These are phyloP conservation scores for Eilema depressum DNA, from an alignment of 2,888 invertebrate genomes.

Conservation along the genomic window DNA sequence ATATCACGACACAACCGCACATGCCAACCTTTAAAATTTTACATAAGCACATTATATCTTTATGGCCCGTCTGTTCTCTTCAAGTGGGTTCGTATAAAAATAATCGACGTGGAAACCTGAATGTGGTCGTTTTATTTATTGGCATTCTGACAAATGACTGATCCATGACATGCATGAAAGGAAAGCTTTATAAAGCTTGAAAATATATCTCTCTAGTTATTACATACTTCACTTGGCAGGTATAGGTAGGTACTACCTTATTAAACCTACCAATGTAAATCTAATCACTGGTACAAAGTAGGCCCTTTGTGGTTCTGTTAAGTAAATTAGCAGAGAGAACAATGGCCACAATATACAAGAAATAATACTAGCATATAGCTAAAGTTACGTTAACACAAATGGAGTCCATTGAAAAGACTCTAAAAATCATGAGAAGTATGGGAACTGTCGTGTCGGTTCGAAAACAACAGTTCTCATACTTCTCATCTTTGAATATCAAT, in stretches of 20 bases:
- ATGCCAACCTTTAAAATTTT: constrained; percentile 1
- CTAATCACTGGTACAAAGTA: background rate
- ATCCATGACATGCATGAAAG: constrained; percentile 6
- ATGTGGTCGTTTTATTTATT: constrained; percentile 32
- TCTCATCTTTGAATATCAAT: too few species aligned
- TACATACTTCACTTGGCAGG: too few species aligned
- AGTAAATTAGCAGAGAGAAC: constrained; percentile 2
- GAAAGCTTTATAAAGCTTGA: too few species aligned
- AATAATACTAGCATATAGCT: constrained; percentile 4
- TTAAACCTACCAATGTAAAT: background rate
- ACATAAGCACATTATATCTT: background rate
- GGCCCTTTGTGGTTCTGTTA: background rate
- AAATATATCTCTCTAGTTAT: background rate
- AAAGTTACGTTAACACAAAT: background rate
- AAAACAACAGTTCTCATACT: too few species aligned
- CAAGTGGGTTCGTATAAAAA: constrained; percentile 40
- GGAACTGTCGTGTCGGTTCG: background rate
- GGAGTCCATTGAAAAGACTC: too few species aligned
- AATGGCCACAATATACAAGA: background rate
- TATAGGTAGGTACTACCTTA: background rate
- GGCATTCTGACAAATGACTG: constrained; percentile 41
- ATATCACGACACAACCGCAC: background rate
- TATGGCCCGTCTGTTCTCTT: constrained; percentile 15
- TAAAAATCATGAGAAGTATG: background rate
- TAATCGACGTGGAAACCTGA: constrained; percentile 23